Base-by-base conservation (phyloP, 2,888 invertebrate species). In the Drosophila anomalata region DNA sequence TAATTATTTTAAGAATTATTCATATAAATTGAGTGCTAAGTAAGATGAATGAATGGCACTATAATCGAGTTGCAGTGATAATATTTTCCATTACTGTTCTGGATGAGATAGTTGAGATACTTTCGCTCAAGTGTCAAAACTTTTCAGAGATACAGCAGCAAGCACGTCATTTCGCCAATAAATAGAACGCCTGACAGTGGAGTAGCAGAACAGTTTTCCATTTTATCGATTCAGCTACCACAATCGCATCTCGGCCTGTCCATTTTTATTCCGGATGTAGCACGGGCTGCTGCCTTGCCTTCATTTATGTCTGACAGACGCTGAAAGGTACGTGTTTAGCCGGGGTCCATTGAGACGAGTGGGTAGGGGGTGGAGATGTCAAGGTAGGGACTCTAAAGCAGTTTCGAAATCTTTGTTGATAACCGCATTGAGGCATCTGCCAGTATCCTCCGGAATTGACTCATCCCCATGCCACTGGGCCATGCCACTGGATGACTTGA, bases 271-370 rank as follows among this genome's bases (percentile, higher is more conserved):
- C 12, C n/a, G 63, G 51, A 54, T 60, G 50, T 26, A 55, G 14
- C 26, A 48, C 58, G 51, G 46, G n/a, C 63, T 39, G 41, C 53
- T 63, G 42, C 59, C 46, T 36, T 54, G 14, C 60, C 52, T 59
- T 65, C 63, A 56, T 67, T 76, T 73, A 74, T 61, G 68, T 63
- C 73, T 78, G 84, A 78, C 76, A 80, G 78, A 68, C 70, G 76
- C 62, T 75, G 78, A 73, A 73, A 73, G 62, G 73, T 69, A 80
- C 84, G 78, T 78, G 83, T 74, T 80, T 78, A 69, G 74, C 57
- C 65, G 54, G 67, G 55, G 72, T 58, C 62, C 53, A 6, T 8
- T 42, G 5, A 46, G 33, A 50, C 56, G 22, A 14, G 59, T 42
- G 41, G 29, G 5, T 11, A 11, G 3, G 1, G 31, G 31, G 5